phyloP scores from a whole-genome alignment of 2,888 invertebrate genomes.

The Trachelus tabidus region DNA sequence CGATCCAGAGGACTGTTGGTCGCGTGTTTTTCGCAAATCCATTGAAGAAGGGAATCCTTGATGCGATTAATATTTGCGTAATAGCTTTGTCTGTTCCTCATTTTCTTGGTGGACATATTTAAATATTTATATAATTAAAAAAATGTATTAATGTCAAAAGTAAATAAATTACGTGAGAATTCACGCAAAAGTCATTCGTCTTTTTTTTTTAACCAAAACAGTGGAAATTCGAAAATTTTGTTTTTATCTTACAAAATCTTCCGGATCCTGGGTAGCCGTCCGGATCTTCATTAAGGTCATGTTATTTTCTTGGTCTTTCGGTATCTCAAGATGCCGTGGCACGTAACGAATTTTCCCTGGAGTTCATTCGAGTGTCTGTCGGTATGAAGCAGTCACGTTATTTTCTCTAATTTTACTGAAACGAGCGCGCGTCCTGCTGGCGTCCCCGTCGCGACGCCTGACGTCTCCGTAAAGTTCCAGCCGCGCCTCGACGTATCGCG shows the following conservation, averaged over 20 bases:
- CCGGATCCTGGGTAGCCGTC: no score
- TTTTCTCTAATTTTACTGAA: not conserved
- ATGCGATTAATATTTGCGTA: constrained; percentile 8
- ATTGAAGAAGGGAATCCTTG: constrained; percentile 42
- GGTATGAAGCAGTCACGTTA: not conserved
- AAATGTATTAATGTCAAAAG: not conserved
- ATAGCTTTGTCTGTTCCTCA: not conserved
- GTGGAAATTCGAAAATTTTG: not conserved
- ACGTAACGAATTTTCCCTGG: not conserved
- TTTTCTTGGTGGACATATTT: not conserved
- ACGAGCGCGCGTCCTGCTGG: not conserved
- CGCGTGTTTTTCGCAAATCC: constrained; percentile 51
- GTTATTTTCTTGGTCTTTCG: no score
- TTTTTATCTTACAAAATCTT: not conserved
- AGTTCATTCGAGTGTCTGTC: not conserved
- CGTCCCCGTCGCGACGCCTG: constrained; percentile 3
- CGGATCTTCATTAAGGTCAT: no score
- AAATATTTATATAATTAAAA: not conserved
- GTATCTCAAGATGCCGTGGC: no score
- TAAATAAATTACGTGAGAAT: not conserved
- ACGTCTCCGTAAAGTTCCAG: not conserved
- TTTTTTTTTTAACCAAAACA: not conserved
- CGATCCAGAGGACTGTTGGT: constrained; percentile 41
- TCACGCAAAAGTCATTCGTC: not conserved
- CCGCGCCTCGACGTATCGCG: no score